Base-by-base conservation (phyloP, 2,113 vertebrate species). In the Psittacula cyanocephala region DNA sequence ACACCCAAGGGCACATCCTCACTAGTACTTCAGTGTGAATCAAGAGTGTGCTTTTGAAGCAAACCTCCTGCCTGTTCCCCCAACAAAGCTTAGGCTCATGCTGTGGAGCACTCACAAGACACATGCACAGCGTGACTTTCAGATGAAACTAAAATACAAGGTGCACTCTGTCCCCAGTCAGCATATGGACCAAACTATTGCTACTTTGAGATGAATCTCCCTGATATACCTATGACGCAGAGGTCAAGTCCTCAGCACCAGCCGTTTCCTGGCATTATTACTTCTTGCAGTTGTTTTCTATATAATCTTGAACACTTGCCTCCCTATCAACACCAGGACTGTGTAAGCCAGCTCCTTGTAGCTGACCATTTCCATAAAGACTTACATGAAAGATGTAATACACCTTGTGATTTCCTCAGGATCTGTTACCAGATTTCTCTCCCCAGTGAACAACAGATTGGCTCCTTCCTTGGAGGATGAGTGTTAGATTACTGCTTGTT, bases 1-100 rank as follows among this genome's bases (percentile, higher is more conserved):
- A 37, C 4, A 8, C 17, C n/a, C 2, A 3, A 78, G 25, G 44
- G 27, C 2, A 0, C 11, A 22, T 39, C 33, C n/a, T 11, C 25
- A 13, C 16, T 35, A 13, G 35, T 78, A 31, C 68, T 63, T 68
- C 17, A 18, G 18, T 10, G 29, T n/a, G 43, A 76, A 47, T 43
- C 62, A 33, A 57, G 49, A 53, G 5, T 11, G 16, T n/a, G 27
- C 49, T 59, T 88, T 65, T 37, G 39, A 80, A 70, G 39, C 16
- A 74, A 59, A 41, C 23, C 37, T 46, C 37, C 22, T 17, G 35
- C 20, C 35, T 5, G 0, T 23, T 50, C 10, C 17, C 37, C 8
- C 1, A 0, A 2, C 1, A 0, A 28, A 47, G 49, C 67, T 78
- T 41, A 15, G 17, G 16, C 9, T 70, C 11, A 23, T 10, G 5